phyloP scores from a whole-genome alignment of 2,113 vertebrate species.

The Mesembrinibis cayennensis region DNA sequence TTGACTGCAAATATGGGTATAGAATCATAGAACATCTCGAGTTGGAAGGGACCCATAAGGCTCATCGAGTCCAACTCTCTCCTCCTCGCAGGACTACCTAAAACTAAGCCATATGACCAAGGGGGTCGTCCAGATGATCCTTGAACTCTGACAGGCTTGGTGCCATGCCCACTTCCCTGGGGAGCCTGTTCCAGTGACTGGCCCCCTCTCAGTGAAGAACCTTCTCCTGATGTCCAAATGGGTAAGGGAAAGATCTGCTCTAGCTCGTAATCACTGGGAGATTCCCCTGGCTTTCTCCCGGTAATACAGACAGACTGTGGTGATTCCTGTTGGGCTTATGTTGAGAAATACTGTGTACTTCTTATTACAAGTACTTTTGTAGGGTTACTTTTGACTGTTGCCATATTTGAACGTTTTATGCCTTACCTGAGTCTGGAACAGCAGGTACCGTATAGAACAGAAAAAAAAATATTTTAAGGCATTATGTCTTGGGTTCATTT shows the following conservation, averaged over 20 bases:
- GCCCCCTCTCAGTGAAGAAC: neutral
- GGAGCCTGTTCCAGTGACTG: neutral
- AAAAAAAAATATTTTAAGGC: neutral
- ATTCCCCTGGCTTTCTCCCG: neutral
- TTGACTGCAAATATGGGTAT: neutral
- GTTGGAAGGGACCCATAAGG: neutral
- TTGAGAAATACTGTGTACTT: neutral
- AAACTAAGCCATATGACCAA: neutral
- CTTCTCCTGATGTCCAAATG: neutral
- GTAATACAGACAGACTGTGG: neutral
- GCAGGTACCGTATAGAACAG: neutral
- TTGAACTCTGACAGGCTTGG: neutral
- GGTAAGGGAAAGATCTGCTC: neutral
- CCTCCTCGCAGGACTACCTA: accelerated
- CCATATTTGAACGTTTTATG: neutral
- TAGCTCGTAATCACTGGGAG: neutral
- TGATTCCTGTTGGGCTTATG: neutral
- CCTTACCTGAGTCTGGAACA: neutral
- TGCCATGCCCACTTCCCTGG: neutral
- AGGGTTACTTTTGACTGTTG: neutral
- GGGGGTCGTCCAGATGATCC: neutral
- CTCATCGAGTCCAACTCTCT: accelerated
- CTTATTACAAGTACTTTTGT: neutral
- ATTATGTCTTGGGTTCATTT: neutral
- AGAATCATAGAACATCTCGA: neutral